A percentile compares a stretch with the other conserved stretches of the same genome.
Evolutionary conservation across 2,888 invertebrate genomes (phyloP).

Genomic region (Zelleria hepariella): DNA sequence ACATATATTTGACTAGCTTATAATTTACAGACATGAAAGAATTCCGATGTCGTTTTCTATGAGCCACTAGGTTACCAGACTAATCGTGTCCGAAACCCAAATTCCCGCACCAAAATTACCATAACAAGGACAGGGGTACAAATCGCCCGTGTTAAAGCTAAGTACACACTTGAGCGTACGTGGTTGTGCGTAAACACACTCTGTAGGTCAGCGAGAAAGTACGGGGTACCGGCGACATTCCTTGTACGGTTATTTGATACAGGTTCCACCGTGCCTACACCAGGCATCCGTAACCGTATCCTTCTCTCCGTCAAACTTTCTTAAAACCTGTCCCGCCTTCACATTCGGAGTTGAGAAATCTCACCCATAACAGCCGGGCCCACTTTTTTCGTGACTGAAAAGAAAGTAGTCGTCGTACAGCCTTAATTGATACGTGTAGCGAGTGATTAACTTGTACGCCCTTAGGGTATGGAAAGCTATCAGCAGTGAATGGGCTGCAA

Average conservation of each 20-base stretch:
- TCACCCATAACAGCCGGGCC: not conserved
- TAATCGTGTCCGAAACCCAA: not conserved
- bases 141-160: not conserved
- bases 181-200: not conserved
- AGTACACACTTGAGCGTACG: conserved; percentile 1
- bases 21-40: no score
- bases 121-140: not conserved
- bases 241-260: conserved; percentile 42
- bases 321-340: conserved; percentile 6
- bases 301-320: conserved; percentile 13
- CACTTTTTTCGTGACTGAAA: not conserved
- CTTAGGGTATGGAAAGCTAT: not conserved
- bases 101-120: not conserved
- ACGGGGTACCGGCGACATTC: conserved; percentile 30
- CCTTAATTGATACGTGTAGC: conserved; percentile 6
- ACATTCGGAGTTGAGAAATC: conserved; percentile 4
- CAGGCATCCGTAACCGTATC: conserved; percentile 22
- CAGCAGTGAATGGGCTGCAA: not conserved
- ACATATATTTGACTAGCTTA: no score
- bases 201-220: conserved; percentile 41
- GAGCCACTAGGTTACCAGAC: not conserved
- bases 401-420: conserved; percentile 1
- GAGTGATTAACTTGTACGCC: conserved; percentile 10
- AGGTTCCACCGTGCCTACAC: conserved; percentile 25
- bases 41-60: no score